These are phyloP conservation scores for Rhopalosiphum nymphaeae DNA, from an alignment of 2,888 invertebrate genomes.

Conservation along the genomic window DNA sequence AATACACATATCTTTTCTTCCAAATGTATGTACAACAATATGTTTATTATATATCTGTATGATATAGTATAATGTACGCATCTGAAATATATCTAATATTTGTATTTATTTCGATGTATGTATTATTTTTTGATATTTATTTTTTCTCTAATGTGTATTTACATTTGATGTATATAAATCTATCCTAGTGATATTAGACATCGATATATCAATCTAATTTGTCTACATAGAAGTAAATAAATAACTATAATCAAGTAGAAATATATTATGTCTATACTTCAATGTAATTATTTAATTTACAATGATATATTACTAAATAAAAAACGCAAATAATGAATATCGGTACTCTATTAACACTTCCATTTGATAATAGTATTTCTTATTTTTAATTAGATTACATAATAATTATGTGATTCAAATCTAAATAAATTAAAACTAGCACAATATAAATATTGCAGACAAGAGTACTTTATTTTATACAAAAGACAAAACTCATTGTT, in stretches of 20 bases:
- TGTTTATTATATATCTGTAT: not conserved
- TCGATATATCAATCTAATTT: not conserved
- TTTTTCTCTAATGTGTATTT: not conserved
- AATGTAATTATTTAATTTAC: not conserved
- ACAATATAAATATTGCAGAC: not conserved
- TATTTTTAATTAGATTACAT: not conserved
- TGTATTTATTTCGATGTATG: not conserved
- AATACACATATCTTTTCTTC: slow-evolving; percentile 4
- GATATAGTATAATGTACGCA: not conserved
- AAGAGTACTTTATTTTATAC: not conserved
- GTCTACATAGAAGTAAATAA: not conserved
- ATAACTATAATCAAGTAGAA: not conserved
- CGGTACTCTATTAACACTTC: not conserved
- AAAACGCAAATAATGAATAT: not conserved
- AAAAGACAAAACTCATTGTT: not conserved
- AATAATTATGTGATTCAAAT: not conserved
- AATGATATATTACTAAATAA: not conserved
- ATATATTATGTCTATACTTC: not conserved
- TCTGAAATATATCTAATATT: not conserved
- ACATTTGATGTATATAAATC: no score
- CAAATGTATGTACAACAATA: not conserved
- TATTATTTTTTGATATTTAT: not conserved
- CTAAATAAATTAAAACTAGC: not conserved
- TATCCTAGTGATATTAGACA: not conserved
- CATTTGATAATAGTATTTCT: not conserved